These are phyloP conservation scores for Hemibagrus guttatus DNA, from an alignment of 2,797 vertebrate genomes.

Conservation along the genomic window DNA sequence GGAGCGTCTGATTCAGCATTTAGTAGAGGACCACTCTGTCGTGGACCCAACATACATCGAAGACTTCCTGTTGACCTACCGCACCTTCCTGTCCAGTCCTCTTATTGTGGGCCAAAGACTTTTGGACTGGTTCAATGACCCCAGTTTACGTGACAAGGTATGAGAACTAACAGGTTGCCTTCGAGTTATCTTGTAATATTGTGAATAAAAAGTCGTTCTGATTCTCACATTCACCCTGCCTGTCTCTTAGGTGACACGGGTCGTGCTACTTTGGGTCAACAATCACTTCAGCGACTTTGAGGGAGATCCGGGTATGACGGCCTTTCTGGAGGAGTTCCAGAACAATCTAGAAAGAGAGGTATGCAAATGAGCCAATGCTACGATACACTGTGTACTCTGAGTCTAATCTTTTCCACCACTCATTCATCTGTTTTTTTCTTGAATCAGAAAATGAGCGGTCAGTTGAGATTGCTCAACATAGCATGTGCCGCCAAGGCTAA, in stretches of 20 bases:
- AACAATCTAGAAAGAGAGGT: constrained; percentile 88
- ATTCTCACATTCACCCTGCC: neutral
- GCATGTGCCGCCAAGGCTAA: constrained; percentile 98
- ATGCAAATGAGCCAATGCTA: constrained; percentile 38
- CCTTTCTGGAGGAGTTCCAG: constrained; percentile 88
- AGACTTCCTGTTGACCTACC: constrained; percentile 96
- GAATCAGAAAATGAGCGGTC: constrained; percentile 95
- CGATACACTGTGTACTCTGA: neutral
- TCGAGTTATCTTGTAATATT: too few species aligned
- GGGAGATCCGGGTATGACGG: constrained; percentile 85
- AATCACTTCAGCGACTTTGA: constrained; percentile 93
- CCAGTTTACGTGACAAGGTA: constrained; percentile 99
- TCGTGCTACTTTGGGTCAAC: constrained; percentile 88
- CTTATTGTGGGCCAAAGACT: constrained; percentile 98
- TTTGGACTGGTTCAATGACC: constrained; percentile 99
- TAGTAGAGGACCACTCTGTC: constrained; percentile 98
- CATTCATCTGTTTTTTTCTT: neutral
- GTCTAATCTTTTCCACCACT: neutral
- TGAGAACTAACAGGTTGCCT: neutral
- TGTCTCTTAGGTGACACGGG: constrained; percentile 81
- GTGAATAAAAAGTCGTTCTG: neutral
- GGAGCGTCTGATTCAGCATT: constrained; percentile 96
- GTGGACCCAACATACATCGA: constrained; percentile 98
- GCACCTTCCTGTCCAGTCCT: constrained; percentile 97
- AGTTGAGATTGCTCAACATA: constrained; percentile 96